Evolutionary conservation across 2,113 vertebrate genomes (phyloP).

Genomic region (Dicentrarchus labrax): DNA sequence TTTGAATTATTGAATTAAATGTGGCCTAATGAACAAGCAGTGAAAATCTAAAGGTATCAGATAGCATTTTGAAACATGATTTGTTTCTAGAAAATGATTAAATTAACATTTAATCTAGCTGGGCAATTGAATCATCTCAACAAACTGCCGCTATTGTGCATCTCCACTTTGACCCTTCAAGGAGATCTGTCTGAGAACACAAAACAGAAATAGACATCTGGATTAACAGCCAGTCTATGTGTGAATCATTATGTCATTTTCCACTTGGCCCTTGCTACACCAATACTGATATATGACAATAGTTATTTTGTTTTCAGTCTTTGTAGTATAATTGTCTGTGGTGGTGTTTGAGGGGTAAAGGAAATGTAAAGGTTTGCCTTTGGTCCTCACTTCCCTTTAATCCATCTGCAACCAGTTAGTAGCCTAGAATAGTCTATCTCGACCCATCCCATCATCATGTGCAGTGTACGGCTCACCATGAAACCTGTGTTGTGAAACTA

Average conservation of each 20-base stretch:
- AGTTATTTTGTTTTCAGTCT: neutral
- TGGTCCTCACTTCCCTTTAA: neutral
- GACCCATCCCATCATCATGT: neutral
- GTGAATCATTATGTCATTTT: neutral
- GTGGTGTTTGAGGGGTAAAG: neutral
- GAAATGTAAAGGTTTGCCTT: neutral
- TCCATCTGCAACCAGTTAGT: neutral
- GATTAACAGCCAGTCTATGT: neutral
- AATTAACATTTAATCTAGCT: slow-evolving; percentile 66
- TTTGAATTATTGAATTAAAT: slow-evolving; percentile 57
- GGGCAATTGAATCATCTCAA: slow-evolving; percentile 38
- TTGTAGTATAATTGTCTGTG: neutral
- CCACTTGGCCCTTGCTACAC: neutral
- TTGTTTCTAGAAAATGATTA: slow-evolving; percentile 55
- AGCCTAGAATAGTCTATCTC: neutral
- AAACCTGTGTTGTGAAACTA: neutral
- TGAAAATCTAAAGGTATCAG: slow-evolving; percentile 42
- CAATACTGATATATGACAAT: neutral
- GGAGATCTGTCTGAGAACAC: slow-evolving; percentile 9
- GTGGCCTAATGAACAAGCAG: slow-evolving; percentile 43
- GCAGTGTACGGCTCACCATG: neutral
- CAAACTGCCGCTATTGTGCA: slow-evolving; percentile 39
- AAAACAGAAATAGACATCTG: slow-evolving; percentile 14
- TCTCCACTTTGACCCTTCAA: slow-evolving; percentile 36
- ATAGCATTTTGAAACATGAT: slow-evolving; percentile 58